These are phyloP conservation scores for Camponotus pennsylvanicus DNA, from an alignment of 1,140 invertebrate genomes.

Conservation along the genomic window DNA sequence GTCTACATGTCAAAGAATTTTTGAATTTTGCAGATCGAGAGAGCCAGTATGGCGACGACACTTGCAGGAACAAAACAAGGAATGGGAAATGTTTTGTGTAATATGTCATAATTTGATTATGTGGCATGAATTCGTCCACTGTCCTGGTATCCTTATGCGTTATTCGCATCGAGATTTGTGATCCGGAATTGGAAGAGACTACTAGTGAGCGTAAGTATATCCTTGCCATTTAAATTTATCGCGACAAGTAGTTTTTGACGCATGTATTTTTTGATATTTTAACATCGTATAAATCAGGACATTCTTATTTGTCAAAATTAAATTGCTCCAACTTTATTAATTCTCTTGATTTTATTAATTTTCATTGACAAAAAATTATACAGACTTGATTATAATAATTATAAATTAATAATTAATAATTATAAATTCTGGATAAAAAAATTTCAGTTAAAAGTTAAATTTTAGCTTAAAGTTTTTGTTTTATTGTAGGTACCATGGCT, in stretches of 20 bases:
- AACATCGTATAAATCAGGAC: not conserved
- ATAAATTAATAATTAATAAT: not conserved
- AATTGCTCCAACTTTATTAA: not conserved
- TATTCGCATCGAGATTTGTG: slow-evolving; percentile 87
- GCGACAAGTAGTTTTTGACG: slow-evolving; percentile 2
- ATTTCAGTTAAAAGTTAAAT: too few species aligned
- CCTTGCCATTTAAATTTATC: slow-evolving; percentile 8
- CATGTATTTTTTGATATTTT: not conserved
- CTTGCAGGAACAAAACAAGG: not conserved
- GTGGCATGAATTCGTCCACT: slow-evolving; percentile 83
- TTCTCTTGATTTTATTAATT: not conserved
- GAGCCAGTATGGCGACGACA: not conserved
- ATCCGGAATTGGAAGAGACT: slow-evolving; percentile 80
- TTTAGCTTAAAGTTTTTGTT: too few species aligned
- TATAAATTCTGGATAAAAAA: not conserved
- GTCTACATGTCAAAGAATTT: not conserved
- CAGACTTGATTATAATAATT: not conserved
- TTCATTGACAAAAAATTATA: not conserved
- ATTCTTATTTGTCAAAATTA: not conserved
- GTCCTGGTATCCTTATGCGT: slow-evolving; percentile 87
- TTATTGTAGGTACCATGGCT: slow-evolving; percentile 76
- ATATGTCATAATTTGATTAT: slow-evolving; percentile 70
- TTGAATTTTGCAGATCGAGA: not conserved
- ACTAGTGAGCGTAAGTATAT: slow-evolving; percentile 72
- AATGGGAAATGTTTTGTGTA: not conserved